Evolutionary conservation across 2,888 invertebrate genomes (phyloP).

Genomic region (Amphipyra tragopoginis): DNA sequence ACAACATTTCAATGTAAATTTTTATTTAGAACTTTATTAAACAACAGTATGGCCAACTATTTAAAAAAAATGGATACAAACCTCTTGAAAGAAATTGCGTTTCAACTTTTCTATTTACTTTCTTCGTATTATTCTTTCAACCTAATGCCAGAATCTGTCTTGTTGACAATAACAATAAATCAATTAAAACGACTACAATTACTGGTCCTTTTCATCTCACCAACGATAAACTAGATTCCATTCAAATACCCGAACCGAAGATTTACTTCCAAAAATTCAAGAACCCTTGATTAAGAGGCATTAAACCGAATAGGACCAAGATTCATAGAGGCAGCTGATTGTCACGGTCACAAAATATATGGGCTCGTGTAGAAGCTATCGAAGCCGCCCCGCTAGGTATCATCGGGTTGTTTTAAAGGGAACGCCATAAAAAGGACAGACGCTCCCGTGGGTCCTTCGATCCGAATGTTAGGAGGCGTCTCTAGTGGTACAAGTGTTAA

Average conservation of each 20-base stretch:
- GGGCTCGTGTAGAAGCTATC: conserved; percentile 47
- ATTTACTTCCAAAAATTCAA: conserved; percentile 16
- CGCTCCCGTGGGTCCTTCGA: conserved; percentile 58
- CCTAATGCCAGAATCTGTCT: no score
- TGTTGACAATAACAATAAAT: no score
- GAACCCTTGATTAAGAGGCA: conserved; percentile 49
- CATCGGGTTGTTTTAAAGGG: conserved; percentile 68
- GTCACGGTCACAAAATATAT: conserved; percentile 58
- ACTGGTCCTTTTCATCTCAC: no score
- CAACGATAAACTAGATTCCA: no score
- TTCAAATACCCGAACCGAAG: conserved; percentile 2
- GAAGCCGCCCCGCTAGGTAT: conserved; percentile 52
- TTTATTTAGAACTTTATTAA: no score
- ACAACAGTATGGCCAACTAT: no score
- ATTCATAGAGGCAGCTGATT: conserved; percentile 50
- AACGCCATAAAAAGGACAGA: conserved; percentile 64
- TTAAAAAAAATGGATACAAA: no score
- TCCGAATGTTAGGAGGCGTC: conserved; percentile 37
- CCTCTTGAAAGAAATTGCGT: no score
- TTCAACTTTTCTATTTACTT: no score
- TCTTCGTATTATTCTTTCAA: no score
- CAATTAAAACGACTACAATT: no score
- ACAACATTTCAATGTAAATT: no score
- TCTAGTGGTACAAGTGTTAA: conserved; percentile 1
- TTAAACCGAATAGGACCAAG: conserved; percentile 44